Evolutionary conservation across 2,888 invertebrate genomes (phyloP), one percentile per base, ranked within the genome.

Genomic region (Spialia ferax): DNA sequence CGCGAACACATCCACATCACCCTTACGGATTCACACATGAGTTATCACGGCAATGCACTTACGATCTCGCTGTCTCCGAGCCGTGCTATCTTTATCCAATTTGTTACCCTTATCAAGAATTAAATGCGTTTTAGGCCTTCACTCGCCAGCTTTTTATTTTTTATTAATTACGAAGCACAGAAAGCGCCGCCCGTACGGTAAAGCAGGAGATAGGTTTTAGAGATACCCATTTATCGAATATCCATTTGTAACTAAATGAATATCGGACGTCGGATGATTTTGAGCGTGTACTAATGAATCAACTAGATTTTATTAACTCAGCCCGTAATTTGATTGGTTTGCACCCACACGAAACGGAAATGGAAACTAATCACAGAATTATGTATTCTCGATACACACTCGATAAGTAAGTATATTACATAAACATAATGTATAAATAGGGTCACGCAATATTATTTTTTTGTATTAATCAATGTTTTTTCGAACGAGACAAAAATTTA

Each of bases 21-120:
- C 79, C 76, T 63, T 70, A 74, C 81, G 69, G 62, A 74, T 77
- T 78, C 78, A 80, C 80, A 84, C 83, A 84, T 83, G 83, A 90
- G 82, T 87, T 93, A 93, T 93, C 93, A 89, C 83, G 76, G 87
- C 89, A 88, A 90, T 92, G 93, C 93, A 92, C 93, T 93, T 90
- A 93, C 93, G 86, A 93, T 93, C 93, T 91, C 86, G 85, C 87
- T 89, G 90, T 91, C 91, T 87, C 85, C 83, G 82, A 85, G 81
- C 76, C 81, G 81, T 87, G 85, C 90, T 93, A 93, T 93, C 93
- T 93, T 87, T 89, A 92, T 93, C 88, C 93, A 93, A 93, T 93
- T 93, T 93, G 93, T 93, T 93, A 93, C 91, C 92, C 89, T 91
- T 93, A 93, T 93, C 93, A 89, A 86, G 89, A 88, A 92, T 93